Base-by-base conservation (phyloP, 2,888 invertebrate genomes). In the Carcina quercana region DNA sequence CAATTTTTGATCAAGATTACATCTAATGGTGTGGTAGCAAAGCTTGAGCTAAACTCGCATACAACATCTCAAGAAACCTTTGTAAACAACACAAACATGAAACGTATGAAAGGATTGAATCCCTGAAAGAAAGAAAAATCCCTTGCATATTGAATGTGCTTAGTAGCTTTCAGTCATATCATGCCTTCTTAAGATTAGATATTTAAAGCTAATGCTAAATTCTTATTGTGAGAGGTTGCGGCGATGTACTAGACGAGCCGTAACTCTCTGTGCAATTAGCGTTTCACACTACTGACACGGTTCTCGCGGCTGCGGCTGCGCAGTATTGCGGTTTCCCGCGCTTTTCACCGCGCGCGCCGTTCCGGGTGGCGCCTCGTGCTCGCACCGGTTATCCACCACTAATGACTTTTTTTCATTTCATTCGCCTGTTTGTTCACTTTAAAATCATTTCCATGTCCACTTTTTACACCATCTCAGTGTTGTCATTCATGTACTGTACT, bases 201-300 rank as follows among this genome's bases (percentile, higher is more conserved):
- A 36, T 30, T 32, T 20, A 32, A 26, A 37, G 32, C 20, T 7
- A n/a, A n/a, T 28, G 26, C 8, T 11, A 32, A 32, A 36, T 29
- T 32, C 28, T 28, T 35, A 30, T 20, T n/a, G 20, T 10, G 20
- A 20, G 8, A 10, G 20, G 20, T 28, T 21, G 25, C n/a, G 28
- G 37, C 34, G 32, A 26, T 32, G 24, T 17, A 30, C 14, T n/a
- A 26, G 30, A 21, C 12, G 30, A 15, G 26, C 28, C 38, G 32
- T 32, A 32, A 32, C 30, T 34, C 30, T 32, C 27, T 25, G 38
- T 29, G 40, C 38, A 40, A 43, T 43, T 43, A 43, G 38, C 40
- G 37, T 40, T 79, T 78, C 75, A 79, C 80, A 79, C 83, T 79
- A 82, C 76, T 83, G 80, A 83, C 83, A 83, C 80, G 80, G 76